phyloP scores from a whole-genome alignment of 2,113 vertebrate species.

The Callospermophilus lateralis region DNA sequence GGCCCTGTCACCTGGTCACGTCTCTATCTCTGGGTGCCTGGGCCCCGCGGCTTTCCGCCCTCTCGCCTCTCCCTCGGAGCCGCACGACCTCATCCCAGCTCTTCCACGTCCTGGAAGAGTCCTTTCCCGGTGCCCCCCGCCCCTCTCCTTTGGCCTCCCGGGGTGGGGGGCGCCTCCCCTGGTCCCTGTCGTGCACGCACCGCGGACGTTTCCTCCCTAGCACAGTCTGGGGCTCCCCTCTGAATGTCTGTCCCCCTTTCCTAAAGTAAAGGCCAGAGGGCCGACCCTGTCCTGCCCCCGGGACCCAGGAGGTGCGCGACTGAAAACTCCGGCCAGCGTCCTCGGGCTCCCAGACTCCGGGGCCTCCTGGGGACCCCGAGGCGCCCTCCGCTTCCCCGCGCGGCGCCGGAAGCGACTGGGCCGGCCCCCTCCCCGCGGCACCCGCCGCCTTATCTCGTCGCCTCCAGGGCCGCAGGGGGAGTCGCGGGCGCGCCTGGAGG shows the following conservation, averaged over 20 bases:
- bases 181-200: neutral
- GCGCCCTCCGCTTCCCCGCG: neutral
- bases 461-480: constrained; percentile 39
- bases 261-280: neutral
- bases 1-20: neutral
- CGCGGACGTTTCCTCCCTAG: neutral
- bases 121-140: neutral
- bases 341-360: no score
- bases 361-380: neutral
- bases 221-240: neutral
- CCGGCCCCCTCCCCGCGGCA: constrained; percentile 49
- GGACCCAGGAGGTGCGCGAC: neutral
- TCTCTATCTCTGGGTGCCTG: neutral
- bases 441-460: constrained; percentile 69
- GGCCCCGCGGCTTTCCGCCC: neutral
- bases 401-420: constrained; percentile 72
- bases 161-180: neutral
- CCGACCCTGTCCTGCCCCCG: neutral
- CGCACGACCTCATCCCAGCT: neutral
- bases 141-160: neutral
- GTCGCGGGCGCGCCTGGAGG: constrained; percentile 38
- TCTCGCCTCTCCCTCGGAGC: neutral
- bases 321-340: neutral
- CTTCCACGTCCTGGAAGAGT: neutral
- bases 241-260: neutral